Evolutionary conservation across 2,797 vertebrate genomes (phyloP), one percentile per base, ranked within the genome.

Genomic region (Poeciliopsis infans): DNA sequence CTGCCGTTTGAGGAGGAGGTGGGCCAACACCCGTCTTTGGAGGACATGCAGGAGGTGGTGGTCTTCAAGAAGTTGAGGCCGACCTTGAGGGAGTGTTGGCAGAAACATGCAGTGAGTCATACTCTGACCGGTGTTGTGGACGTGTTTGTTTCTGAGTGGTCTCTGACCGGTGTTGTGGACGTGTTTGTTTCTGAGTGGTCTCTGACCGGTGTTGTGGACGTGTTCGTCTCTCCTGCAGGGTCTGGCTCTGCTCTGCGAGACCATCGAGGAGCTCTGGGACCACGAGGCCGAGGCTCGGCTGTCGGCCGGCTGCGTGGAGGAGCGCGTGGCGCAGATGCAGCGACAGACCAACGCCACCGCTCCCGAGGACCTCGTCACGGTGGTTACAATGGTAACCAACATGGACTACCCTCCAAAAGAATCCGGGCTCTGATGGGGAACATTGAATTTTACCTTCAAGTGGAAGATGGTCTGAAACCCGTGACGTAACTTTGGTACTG

Each of bases 31-130:
- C 98, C 98, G 12, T 99, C 98, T 75, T 95, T 99, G 75, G 98
- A 99, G 96, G 98, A 99, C 93, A 99, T 99, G 97, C 98, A 99
- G 95, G 98, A 99, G 18, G 97, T 99, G 1, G 98, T 99, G 28
- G 98, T 99, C 77, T 98, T 99, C 91, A 99, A 99, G 96, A 99
- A 99, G 91, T 96, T 98, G 95, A 95, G 98, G 85, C 98, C 98
- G 4, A 93, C 96, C 77, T 95, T 99, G 74, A 94, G 98, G 88
- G 98, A 99, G 91, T 98, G 97, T 87, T 99, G 98, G 98, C 98
- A 98, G 91, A 99, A 99, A 92, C 98, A 99, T 86, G 88, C 97
- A 93, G 98, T 99, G 92, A 97, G 82, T 7, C 49, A 7, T 7
- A 70, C 68, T 11, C 20, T 36, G 12, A 66, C 25, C 5, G 4